Conservation (phyloP, 2,797 vertebrate genomes). For the Sparus aurata region DNA sequence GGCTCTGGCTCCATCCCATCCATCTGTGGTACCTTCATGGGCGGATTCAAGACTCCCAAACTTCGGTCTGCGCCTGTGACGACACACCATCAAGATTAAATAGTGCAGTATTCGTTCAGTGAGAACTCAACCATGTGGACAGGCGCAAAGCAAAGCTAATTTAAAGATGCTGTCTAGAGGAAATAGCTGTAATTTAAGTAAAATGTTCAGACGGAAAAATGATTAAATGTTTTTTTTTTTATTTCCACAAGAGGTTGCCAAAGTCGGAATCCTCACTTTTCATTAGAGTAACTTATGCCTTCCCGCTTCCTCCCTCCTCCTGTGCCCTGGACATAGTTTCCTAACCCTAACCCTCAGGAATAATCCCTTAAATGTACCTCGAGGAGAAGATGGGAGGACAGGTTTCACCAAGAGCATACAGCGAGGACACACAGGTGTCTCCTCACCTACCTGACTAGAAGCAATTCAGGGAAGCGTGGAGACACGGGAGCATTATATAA, state of each 20-base stretch:
- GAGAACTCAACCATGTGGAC: not conserved
- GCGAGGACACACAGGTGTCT: too few species aligned
- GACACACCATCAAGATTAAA: not conserved
- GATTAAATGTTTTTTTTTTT: not conserved
- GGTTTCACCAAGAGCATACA: too few species aligned
- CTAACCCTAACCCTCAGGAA: too few species aligned
- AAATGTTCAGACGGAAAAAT: not conserved
- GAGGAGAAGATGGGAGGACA: too few species aligned
- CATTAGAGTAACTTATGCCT: too few species aligned
- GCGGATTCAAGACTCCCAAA: conserved; percentile 53
- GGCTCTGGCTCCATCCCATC: conserved; percentile 49
- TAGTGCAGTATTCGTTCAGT: not conserved
- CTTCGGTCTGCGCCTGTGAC: conserved; percentile 34
- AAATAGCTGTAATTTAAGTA: not conserved
- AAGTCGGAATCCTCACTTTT: not conserved
- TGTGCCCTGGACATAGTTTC: too few species aligned
- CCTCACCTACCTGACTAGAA: too few species aligned
- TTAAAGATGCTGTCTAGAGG: not conserved
- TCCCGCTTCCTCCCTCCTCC: too few species aligned
- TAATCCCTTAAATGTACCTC: too few species aligned
- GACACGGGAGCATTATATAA: too few species aligned
- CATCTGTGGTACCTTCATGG: conserved; percentile 46
- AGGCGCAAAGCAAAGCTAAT: not conserved
- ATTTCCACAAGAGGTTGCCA: not conserved
- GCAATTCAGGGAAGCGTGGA: too few species aligned